phyloP scores from a whole-genome alignment of 2,888 invertebrate genomes.

The Chalcosyrphus nemorum region DNA sequence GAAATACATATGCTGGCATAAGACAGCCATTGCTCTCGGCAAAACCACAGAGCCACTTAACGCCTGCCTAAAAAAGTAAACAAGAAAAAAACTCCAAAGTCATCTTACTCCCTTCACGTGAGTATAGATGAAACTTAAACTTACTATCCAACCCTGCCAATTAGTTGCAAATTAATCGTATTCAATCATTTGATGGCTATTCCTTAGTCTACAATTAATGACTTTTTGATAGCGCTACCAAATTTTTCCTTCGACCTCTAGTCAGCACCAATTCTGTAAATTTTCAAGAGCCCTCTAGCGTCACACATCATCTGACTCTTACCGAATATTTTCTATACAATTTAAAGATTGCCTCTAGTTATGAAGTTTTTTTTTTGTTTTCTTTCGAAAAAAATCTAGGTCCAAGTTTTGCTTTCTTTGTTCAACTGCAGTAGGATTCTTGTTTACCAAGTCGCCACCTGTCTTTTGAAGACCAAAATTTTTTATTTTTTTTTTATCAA shows the following conservation, averaged over 20 bases:
- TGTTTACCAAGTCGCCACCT: constrained; percentile 57
- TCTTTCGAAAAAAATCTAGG: constrained; percentile 58
- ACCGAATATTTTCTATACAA: constrained; percentile 4
- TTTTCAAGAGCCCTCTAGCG: constrained; percentile 39
- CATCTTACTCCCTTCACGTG: neutral
- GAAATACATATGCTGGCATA: neutral
- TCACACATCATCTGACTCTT: constrained; percentile 47
- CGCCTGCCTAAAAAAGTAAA: constrained; percentile 37
- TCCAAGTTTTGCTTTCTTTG: constrained; percentile 44
- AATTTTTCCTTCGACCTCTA: constrained; percentile 30
- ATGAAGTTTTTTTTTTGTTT: constrained; percentile 3
- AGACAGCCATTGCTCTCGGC: neutral
- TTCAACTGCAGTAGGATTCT: constrained; percentile 32
- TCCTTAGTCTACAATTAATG: constrained; percentile 67
- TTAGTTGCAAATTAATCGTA: constrained; percentile 65
- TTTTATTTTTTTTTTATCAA: constrained; percentile 46
- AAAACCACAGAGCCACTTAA: constrained; percentile 7
- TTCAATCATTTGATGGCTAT: constrained; percentile 62
- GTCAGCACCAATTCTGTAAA: constrained; percentile 19
- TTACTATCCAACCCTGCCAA: constrained; percentile 45
- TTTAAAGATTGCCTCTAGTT: constrained; percentile 45
- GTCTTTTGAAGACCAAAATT: constrained; percentile 42
- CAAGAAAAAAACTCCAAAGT: neutral
- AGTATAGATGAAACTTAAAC: constrained; percentile 26
- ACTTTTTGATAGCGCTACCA: constrained; percentile 66